Percentiles rank a stretch among this genome's conserved stretches.
phyloP scores from a whole-genome alignment of 2,888 invertebrate genomes.

The Tubulanus polymorphus region DNA sequence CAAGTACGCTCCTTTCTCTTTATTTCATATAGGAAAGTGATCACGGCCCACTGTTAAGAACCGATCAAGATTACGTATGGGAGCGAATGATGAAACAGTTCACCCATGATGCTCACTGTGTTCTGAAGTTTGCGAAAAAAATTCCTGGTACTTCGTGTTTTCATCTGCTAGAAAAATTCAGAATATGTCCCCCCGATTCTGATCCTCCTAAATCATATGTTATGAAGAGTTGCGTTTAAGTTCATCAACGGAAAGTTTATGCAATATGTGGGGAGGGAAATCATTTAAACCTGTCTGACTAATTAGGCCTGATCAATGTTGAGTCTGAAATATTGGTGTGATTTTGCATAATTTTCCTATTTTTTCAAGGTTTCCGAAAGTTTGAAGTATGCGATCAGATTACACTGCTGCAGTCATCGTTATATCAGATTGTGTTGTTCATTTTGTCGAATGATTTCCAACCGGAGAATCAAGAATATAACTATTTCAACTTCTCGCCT shows the following conservation, averaged over 20 bases:
- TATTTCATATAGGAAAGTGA: too few relatives aligned
- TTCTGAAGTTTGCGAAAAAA: slow-evolving; percentile 43
- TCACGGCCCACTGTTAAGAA: too few relatives aligned
- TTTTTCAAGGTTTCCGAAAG: slow-evolving; percentile 36
- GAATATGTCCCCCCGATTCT: too few relatives aligned
- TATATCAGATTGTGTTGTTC: slow-evolving; percentile 41
- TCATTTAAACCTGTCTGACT: too few relatives aligned
- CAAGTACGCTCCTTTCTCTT: too few relatives aligned
- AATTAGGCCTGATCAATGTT: too few relatives aligned
- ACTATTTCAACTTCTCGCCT: slow-evolving; percentile 36
- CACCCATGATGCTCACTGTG: slow-evolving; percentile 31
- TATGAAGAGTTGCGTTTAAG: too few relatives aligned
- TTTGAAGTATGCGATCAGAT: slow-evolving; percentile 39
- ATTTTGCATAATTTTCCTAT: neutral
- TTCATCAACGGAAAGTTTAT: too few relatives aligned
- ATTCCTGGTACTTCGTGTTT: slow-evolving; percentile 46
- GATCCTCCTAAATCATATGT: slow-evolving; percentile 1
- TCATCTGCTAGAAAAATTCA: too few relatives aligned
- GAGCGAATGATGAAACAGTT: slow-evolving; percentile 38
- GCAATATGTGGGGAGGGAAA: too few relatives aligned
- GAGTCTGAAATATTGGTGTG: too few relatives aligned
- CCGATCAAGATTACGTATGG: too few relatives aligned
- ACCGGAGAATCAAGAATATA: slow-evolving; percentile 27
- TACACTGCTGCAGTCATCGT: slow-evolving; percentile 32
- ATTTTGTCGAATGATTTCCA: slow-evolving; percentile 34